Evolutionary conservation across 2,113 vertebrate genomes (phyloP), one percentile per base, ranked within the genome.

Genomic region (Caracal caracal): DNA sequence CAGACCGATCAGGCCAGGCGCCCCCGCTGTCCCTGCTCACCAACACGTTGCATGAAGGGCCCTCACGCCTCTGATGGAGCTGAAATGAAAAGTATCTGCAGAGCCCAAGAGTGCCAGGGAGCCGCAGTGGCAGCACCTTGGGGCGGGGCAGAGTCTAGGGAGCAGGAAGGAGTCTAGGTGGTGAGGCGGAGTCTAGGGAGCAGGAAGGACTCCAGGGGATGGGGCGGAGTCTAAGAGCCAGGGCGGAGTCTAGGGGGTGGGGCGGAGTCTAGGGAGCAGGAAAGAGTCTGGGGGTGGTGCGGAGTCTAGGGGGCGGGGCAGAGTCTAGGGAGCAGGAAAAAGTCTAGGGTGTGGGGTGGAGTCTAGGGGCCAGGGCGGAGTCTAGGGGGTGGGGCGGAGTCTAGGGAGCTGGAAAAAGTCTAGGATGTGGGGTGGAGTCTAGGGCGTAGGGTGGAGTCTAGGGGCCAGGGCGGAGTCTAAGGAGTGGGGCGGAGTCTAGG

Each of bases 121-220:
- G 35, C 8, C 11, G 4, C n/a, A 7, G 6, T 8, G 66, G 24
- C 1, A 0, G 59, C 0, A 0, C 17, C 10, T 24, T 17, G 19
- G 81, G 47, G 24, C 65, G 6, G 35, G 17, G 2, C 4, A 0
- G 1, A 0, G 51, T 22, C 78, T 15, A 15, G 26, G 63, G 53
- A 30, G 7, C 28, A 1, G 2, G 37, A 37, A 17, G 6, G 15
- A 5, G 40, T 30, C 40, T 0, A 1, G 28, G 43, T 73, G 47
- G 24, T 53, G 9, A 28, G 17, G 2, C 3, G 0, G 1, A 0
- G 51, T 30, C 78, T 9, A 13, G 26, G 63, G 53, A 30, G 7
- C 26, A 1, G 2, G 37, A 35, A 17, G 22, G 40, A 9, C 26
- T 30, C 40, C 0, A 0, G 28, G 43, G 73, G 28, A 1, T 17